Evolutionary conservation across 2,888 invertebrate species (phyloP).

Genomic region (Reticulitermes lucifugus): DNA sequence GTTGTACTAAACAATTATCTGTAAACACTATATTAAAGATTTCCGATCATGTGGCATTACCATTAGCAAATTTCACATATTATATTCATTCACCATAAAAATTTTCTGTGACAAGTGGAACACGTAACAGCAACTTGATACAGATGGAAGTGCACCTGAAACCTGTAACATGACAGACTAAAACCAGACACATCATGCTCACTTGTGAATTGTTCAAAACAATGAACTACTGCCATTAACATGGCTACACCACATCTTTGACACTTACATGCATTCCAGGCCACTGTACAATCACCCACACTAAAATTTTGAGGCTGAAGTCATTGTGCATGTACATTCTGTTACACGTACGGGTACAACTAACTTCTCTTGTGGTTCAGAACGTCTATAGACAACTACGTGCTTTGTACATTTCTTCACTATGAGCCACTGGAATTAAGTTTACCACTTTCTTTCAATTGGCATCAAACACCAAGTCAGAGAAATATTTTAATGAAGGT

Average conservation of each 20-base stretch:
- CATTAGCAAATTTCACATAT: not conserved
- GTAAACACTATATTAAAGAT: not conserved
- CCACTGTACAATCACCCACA: not conserved
- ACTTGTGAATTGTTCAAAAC: not conserved
- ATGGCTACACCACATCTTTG: not conserved
- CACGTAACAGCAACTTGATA: conserved; percentile 1
- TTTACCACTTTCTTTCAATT: not conserved
- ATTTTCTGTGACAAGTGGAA: not conserved
- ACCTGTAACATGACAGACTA: not conserved
- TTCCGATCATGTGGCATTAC: not conserved
- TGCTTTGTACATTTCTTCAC: not conserved
- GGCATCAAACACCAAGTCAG: not conserved
- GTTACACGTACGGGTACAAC: not conserved
- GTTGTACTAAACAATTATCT: not conserved
- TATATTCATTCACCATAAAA: conserved; percentile 5
- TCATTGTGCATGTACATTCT: conserved; percentile 22
- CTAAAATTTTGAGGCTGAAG: not conserved
- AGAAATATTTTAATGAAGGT: conserved; percentile 27
- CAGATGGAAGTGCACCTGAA: conserved; percentile 12
- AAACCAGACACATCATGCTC: not conserved
- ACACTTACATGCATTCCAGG: not conserved
- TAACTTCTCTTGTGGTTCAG: not conserved
- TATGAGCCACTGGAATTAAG: not conserved
- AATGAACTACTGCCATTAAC: not conserved
- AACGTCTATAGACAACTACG: not conserved